Base-by-base conservation (phyloP, 2,888 invertebrate genomes). In the Masnerella sp. region DNA sequence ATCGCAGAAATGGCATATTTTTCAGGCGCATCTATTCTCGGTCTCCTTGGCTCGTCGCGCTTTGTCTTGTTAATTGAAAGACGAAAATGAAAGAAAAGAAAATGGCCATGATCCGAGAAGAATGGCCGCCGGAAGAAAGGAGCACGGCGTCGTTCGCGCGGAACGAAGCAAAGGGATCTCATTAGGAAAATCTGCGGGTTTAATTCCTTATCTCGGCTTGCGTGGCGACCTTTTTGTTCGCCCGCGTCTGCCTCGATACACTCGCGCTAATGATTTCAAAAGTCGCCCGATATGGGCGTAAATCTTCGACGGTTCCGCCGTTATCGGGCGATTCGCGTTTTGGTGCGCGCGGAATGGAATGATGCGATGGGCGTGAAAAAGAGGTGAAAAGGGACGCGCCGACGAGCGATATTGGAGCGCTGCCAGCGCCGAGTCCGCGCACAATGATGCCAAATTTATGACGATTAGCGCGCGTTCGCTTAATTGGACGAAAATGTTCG, bases 101-200 rank as follows among this genome's bases (percentile, higher is more conserved):
- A 34, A 59, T 52, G 56, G 45, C 56, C 56, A 25, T 62, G 62
- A 52, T 54, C 49, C 43, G 52, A 47, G 43, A 67, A 67, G 68
- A 75, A 69, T 72, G 51, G 45, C 32, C 32, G 30, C 14, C 34
- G 65, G 56, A 18, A 71, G 67, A 64, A 68, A 72, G 38, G 54
- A 59, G 65, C 34, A 75, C 74, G 68, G 75, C 76, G 76, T 78
- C 75, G 77, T 77, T 80, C 78, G 71, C 73, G 75, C 75, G 75
- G 77, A 78, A 78, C 65, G 71, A 77, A 76, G 77, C 74, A 77
- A 78, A 76, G 76, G 73, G 76, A 78, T 77, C 80, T 81, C 80
- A 78, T 81, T 81, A 81, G 78, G 79, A 77, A 80, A 81, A 81
- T 80, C 80, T 79, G 74, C 78, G 74, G 77, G 74, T 76, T 79